phyloP scores from a whole-genome alignment of 2,888 invertebrate genomes.

The Dryobota labecula region DNA sequence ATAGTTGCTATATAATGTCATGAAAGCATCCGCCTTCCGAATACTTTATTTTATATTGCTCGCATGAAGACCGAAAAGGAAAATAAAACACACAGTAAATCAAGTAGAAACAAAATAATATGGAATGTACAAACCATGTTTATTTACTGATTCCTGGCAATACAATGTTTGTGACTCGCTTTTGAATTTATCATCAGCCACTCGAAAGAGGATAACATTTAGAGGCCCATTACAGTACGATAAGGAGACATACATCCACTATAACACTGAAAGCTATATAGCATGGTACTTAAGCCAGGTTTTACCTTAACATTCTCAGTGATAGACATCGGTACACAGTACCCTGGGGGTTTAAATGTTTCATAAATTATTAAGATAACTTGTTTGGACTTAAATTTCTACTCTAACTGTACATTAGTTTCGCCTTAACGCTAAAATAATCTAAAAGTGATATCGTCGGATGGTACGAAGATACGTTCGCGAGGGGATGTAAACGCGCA shows the following conservation, averaged over 20 bases:
- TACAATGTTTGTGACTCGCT: constrained; percentile 88
- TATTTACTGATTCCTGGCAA: constrained; percentile 92
- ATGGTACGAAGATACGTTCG: constrained; percentile 80
- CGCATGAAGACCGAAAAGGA: constrained; percentile 83
- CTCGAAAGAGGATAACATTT: constrained; percentile 74
- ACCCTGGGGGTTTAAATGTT: constrained; percentile 84
- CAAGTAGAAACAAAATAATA: constrained; percentile 92
- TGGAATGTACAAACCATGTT: constrained; percentile 96
- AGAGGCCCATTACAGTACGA: constrained; percentile 77
- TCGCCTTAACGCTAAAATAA: constrained; percentile 91
- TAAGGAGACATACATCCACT: constrained; percentile 83
- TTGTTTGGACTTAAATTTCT: constrained; percentile 90
- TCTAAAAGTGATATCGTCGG: constrained; percentile 89
- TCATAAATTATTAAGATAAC: constrained; percentile 88
- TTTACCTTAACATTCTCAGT: constrained; percentile 81
- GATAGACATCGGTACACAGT: constrained; percentile 84
- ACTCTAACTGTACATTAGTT: constrained; percentile 91
- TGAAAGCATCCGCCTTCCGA: constrained; percentile 80
- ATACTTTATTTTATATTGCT: constrained; percentile 75
- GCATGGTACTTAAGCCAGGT: constrained; percentile 85
- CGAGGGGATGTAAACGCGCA: constrained; percentile 83
- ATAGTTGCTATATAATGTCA: constrained; percentile 81
- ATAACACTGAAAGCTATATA: constrained; percentile 87
- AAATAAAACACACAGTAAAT: constrained; percentile 89
- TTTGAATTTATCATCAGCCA: constrained; percentile 77